Base-by-base conservation (phyloP, 2,797 vertebrate genomes). In the Chiroxiphia lanceolata region DNA sequence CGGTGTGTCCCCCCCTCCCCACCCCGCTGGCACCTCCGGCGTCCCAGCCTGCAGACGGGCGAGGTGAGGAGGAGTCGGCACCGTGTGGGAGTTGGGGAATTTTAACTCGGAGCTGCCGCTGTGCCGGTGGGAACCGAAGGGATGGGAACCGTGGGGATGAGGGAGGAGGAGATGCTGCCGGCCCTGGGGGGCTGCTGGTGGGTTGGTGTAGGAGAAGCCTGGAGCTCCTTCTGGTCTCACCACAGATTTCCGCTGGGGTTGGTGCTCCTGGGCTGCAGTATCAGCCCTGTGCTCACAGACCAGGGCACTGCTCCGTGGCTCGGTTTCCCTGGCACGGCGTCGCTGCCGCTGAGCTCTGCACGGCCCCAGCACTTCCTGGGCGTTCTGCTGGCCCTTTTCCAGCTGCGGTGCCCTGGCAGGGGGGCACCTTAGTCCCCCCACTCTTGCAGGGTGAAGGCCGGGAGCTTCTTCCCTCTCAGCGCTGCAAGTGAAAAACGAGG, bases 371-470 rank as follows among this genome's bases (percentile, higher is more conserved):
- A 1, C 68, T 78, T 89, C 48, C 91, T 75, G 74, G 57, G 56
- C 1, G 8, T 47, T 86, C 19, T 74, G 18, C 36, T 19, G 69
- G 29, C 74, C 33, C 72, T 63, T 75, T 75, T 16, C 83, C 83
- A 65, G 29, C 74, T 31, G 64, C 18, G 11, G 0, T 33, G 15
- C 25, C n/a, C 18, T 7, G 2, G 3, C 3, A 17, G 17, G 9
- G 22, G 9, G 20, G 7, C 11, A 1, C 3, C 0, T 19, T 1
- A 14, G 34, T 15, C 27, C 68, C 42, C 69, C 33, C 0, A 0
- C 2, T 44, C 29, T 5, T 12, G 25, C 22, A 19, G 34, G 80
- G 7, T 8, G 51, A 45, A 36, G 27, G 33, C 21, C 21, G 54
- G 33, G 48, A 27, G 57, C 60, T 57, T 21, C 51, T 23, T 83